Evolutionary conservation across 2,888 invertebrate genomes (phyloP), one percentile per base, ranked within the genome.

Genomic region (Hyppa rectilinea): DNA sequence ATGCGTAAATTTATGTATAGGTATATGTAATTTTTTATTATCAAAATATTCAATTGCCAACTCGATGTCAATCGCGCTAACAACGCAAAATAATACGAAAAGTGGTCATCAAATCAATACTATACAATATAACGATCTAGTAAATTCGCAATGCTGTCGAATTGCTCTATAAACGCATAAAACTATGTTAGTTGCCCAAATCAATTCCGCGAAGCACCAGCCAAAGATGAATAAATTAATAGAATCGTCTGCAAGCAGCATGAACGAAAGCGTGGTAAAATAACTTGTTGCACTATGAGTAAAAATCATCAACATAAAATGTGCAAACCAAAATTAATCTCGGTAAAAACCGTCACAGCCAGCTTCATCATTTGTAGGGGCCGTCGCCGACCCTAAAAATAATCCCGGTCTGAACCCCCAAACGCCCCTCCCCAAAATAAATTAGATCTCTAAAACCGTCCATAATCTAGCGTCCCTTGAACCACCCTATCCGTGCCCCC

Each of bases 371-470:
- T 69, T 67, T 53, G 85, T 77, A 73, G 85, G 83, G 80, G 80
- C 75, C 85, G 78, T 23, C 49, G 56, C 34, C 66, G 67, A 83
- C 87, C 80, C 85, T 81, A 81, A 86, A 85, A 81, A 79, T 83
- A 80, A 85, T 83, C 85, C 85, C 84, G 75, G 76, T 52, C 70
- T 60, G 78, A 83, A 75, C 85, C 80, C 85, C 84, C 78, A 81
- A 85, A 81, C 58, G 76, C 84, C 90, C 90, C 90, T 87, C 89
- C 90, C 89, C 82, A 89, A 91, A 90, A 90, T 91, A 93, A 93
- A 94, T 93, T 92, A 90, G 90, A 93, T 92, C 90, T 89, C 87
- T 87, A 87, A 88, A 89, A 89, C 89, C 89, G 89, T 87, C 86
- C 86, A 83, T 83, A 86, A 86, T 85, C 85, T 86, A 88, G 85